phyloP scores from a whole-genome alignment of 2,797 vertebrate species.

The Botia kubotai region DNA sequence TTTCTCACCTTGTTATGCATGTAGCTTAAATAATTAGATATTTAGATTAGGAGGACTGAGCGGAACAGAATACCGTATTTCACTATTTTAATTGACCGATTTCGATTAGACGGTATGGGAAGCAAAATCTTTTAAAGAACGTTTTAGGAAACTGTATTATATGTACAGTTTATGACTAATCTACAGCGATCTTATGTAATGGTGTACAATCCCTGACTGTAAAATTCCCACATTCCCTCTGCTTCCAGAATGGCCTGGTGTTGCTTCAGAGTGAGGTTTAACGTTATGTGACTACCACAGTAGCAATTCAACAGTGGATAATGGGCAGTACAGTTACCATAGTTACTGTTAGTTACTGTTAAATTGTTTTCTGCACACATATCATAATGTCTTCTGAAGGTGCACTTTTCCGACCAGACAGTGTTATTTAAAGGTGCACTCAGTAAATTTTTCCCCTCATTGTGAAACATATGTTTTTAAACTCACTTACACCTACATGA shows the following conservation, averaged over 20 bases:
- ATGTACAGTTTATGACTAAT: slow-evolving; percentile 36
- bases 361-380: slow-evolving; percentile 53
- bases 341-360: slow-evolving; percentile 48
- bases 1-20: not conserved
- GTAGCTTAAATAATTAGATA: not conserved
- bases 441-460: too few relatives aligned
- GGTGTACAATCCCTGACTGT: slow-evolving; percentile 27
- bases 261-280: slow-evolving; percentile 29
- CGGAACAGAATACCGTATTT: slow-evolving; percentile 5
- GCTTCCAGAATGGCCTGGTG: slow-evolving; percentile 9
- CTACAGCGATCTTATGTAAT: slow-evolving; percentile 26
- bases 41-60: not conserved
- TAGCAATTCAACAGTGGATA: slow-evolving; percentile 31
- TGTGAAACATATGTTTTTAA: slow-evolving; percentile 1
- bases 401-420: slow-evolving; percentile 50
- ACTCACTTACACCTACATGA: not conserved
- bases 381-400: slow-evolving; percentile 64
- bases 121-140: slow-evolving; percentile 17
- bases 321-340: slow-evolving; percentile 22
- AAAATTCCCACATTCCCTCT: slow-evolving; percentile 10
- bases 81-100: slow-evolving; percentile 39
- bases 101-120: not conserved
- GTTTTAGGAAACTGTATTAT: slow-evolving; percentile 13
- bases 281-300: slow-evolving; percentile 14
- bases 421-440: slow-evolving; percentile 24